Percentiles rank a stretch among this genome's conserved stretches.
These are phyloP conservation scores for Leucosticte australis DNA, from an alignment of 2,113 vertebrate species.

Conservation along the genomic window DNA sequence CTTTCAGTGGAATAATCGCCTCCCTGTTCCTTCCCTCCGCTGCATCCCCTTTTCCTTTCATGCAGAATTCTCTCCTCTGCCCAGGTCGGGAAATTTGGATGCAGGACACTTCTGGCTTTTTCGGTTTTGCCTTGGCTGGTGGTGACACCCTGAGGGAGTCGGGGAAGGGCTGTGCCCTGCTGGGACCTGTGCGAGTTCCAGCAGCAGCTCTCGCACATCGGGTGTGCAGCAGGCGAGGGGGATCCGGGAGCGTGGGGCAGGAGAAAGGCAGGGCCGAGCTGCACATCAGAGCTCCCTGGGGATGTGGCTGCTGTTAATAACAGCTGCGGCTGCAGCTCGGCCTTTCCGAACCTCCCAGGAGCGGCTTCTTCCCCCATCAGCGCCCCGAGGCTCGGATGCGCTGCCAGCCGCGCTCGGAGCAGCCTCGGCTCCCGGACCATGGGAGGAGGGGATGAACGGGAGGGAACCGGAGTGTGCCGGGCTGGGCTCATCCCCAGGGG, in stretches of 20 bases:
- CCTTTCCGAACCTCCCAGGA: background rate
- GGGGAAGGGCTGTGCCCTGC: background rate
- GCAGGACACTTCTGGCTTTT: background rate
- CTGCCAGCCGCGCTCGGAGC: background rate
- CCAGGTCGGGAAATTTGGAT: background rate
- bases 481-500: too few species aligned
- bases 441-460: too few species aligned
- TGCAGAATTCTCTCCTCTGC: background rate
- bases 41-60: background rate
- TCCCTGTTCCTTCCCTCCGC: background rate
- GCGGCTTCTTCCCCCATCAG: background rate
- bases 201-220: fast-evolving
- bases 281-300: fast-evolving
- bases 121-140: background rate
- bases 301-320: background rate
- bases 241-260: background rate
- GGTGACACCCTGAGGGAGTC: fast-evolving
- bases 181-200: fast-evolving
- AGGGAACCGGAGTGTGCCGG: too few species aligned
- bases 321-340: background rate
- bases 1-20: background rate
- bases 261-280: fast-evolving
- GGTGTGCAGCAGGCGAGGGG: background rate
- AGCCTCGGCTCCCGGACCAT: background rate
- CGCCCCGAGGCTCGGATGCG: background rate